Evolutionary conservation across 2,797 vertebrate species (phyloP), one percentile per base, ranked within the genome.

Genomic region (Typhlichthys subterraneus): DNA sequence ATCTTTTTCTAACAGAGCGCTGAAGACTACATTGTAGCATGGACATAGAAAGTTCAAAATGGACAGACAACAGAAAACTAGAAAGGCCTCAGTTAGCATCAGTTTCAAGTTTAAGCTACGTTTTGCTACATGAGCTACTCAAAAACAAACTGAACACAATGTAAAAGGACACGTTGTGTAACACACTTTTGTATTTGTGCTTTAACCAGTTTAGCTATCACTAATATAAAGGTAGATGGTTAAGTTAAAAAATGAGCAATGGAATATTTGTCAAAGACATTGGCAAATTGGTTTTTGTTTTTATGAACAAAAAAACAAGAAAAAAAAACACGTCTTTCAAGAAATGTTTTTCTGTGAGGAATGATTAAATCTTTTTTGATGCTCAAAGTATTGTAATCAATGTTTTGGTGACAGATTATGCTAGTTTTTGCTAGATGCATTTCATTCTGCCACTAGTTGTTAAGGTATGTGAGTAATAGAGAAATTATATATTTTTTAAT

Each of bases 381-480:
- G 59, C 68, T 67, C 45, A 68, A 72, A 61, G 5, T 66, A 14
- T 65, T 29, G 3, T 48, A 31, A 29, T 31, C 3, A 3, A 29
- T 7, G 5, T 31, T 51, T 49, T 49, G 46, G n/a, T 51, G 47
- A 50, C 12, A 60, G 47, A 31, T 49, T 6, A 17, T 50, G 48
- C 14, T 72, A 59, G 47, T 14, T 71, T 65, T 63, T 51, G 57
- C 61, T 69, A 53, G 79, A 69, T 75, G 61, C 66, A 77, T 82
- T 79, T 79, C 59, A 71, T 70, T 17, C 60, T 75, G 59, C 70
- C 69, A 46, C 29, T 62, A 60, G 50, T 8, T 72, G 56, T 63
- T 60, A 12, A 76, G 53, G 49, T 74, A 19, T 8, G 38, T 42
- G 38, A 42, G 23, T 29, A 29, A 29, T 29, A 4, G 23, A 29